Conservation (phyloP, 2,113 vertebrate species). For the Onychostruthus taczanowskii region DNA sequence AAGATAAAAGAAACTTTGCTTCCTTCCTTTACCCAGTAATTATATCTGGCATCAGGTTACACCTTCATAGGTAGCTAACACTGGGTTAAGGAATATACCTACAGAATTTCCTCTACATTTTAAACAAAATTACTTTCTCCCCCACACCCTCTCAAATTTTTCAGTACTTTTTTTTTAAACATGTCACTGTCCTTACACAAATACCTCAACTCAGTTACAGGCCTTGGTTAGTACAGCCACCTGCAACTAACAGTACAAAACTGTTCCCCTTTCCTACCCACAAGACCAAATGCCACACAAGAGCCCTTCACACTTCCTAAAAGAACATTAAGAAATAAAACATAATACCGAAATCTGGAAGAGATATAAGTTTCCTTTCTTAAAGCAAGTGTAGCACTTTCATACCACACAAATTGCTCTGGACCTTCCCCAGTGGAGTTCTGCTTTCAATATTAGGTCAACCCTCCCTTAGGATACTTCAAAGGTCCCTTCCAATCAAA, state of each 20-base stretch:
- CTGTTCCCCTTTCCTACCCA: not conserved
- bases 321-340: not conserved
- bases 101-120: not conserved
- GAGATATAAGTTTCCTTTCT: not conserved
- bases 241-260: not conserved
- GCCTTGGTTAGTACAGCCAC: not conserved
- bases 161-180: not conserved
- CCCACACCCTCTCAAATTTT: rapidly evolving
- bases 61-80: not conserved
- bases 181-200: not conserved
- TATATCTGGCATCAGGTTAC: not conserved
- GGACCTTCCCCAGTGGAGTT: not conserved
- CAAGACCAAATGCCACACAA: not conserved
- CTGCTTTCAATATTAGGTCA: not conserved
- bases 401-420: not conserved
- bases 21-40: not conserved
- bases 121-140: not conserved
- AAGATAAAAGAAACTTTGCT: not conserved
- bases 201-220: not conserved
- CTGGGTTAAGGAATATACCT: not conserved
- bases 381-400: not conserved
- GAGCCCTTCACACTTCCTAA: not conserved
- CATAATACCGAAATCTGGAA: not conserved
- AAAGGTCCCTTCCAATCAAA: not conserved
- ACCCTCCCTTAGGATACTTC: not conserved